Evolutionary conservation across 2,113 vertebrate species (phyloP).

Genomic region (Psilopogon haemacephalus): DNA sequence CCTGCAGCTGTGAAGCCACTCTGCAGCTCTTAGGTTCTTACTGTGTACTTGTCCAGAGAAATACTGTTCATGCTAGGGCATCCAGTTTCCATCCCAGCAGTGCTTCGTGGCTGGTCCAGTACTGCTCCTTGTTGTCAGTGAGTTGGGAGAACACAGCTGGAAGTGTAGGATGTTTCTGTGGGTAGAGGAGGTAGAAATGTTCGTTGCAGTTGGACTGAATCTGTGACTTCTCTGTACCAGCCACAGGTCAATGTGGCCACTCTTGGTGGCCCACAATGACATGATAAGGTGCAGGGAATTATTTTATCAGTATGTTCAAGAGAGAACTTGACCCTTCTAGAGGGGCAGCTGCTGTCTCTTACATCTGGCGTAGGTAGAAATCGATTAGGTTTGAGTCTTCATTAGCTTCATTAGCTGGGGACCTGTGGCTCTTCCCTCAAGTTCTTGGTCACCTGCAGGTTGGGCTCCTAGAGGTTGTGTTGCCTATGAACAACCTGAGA

Average conservation of each 20-base stretch:
- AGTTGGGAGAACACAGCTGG: background rate
- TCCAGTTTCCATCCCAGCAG: background rate
- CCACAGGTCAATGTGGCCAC: background rate
- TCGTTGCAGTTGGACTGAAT: background rate
- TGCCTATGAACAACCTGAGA: too few relatives aligned
- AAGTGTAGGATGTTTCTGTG: background rate
- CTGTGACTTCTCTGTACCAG: background rate
- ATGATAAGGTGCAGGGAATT: background rate
- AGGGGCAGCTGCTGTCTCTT: background rate
- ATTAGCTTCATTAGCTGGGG: background rate
- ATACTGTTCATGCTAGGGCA: background rate
- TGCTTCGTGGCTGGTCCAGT: background rate
- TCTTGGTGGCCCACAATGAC: fast-evolving
- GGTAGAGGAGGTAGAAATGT: background rate
- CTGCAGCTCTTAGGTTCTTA: background rate
- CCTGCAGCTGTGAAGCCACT: background rate
- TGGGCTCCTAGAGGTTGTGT: background rate
- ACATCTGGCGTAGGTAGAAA: background rate
- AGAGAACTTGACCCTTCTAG: background rate
- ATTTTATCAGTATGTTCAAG: background rate
- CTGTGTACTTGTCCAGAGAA: fast-evolving
- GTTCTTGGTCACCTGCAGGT: background rate
- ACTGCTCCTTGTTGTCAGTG: background rate
- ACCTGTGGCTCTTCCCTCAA: background rate
- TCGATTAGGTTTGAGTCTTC: background rate